Evolutionary conservation across 2,888 invertebrate species (phyloP), one percentile per base, ranked within the genome.

Genomic region (Zygogramma bicolorata): DNA sequence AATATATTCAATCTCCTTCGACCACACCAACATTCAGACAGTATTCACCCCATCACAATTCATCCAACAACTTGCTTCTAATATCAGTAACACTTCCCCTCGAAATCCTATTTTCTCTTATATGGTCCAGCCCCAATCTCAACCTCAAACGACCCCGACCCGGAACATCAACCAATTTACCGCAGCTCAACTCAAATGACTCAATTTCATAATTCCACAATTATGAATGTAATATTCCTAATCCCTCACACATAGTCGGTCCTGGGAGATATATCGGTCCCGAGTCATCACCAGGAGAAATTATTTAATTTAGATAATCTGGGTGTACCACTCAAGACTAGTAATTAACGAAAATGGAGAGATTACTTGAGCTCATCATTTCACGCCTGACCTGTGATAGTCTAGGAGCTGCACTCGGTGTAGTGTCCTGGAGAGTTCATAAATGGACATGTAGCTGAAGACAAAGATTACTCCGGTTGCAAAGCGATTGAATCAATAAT

Each of bases 301-400:
- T 84, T 84, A 84, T 85, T 85, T 84, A 84, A 85, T 85, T 85
- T 84, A 82, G 84, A 84, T 85, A 84, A 84, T 84, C 83, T 81
- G 72, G 74, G 69, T 79, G 79, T 78, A 76, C 79, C 81, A 82
- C 82, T 81, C 81, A 80, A 81, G 81, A 80, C 78, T 80, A 79
- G 81, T 84, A 84, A 84, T 85, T 85, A 85, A 83, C 83, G 81
- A 81, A 81, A 82, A 82, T 82, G 81, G 79, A 79, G 82, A 82
- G 84, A 84, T 84, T 84, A 82, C 83, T 82, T 83, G 82, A 85
- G 85, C 83, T 81, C 81, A n/a, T n/a, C n/a, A 80, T 85, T 85
- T 84, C 81, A 83, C 84, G 84, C 83, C 82, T 83, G 85, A 84
- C 84, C 84, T 84, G 80, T 13, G 27, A 53, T 53, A 53, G 53